Evolutionary conservation across 2,113 vertebrate species (phyloP), one percentile per base, ranked within the genome.

Genomic region (Heterochromis multidens): DNA sequence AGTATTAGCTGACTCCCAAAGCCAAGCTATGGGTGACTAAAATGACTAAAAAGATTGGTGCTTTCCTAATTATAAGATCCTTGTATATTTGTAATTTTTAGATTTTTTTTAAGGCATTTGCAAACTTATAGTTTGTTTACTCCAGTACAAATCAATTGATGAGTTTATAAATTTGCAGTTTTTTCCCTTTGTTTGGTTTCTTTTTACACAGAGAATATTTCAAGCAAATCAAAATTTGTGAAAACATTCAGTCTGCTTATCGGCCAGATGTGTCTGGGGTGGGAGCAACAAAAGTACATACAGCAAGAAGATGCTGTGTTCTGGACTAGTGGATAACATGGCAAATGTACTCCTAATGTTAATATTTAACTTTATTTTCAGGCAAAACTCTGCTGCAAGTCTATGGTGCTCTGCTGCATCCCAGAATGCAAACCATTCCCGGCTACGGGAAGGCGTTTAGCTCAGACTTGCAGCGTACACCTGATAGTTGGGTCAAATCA

Each of bases 41-140:
- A n/a, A 63, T 0, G 9, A 61, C 60, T 33, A 33, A 62, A 62
- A 35, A 7, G 61, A 63, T 63, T 63, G 31, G 35, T 37, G 10
- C 2, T 63, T 65, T 65, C 62, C 0, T 40, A 40, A 40, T 40
- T 3, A 65, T 40, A n/a, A n/a, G n/a, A n/a, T n/a, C n/a, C n/a
- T n/a, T n/a, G n/a, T 65, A 40, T 23, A 23, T 23, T 65, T 65
- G 21, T 23, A 65, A 65, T 65, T 7, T 65, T 5, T 37, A 16
- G 62, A 23, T 23, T 37, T 35, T 35, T 35, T 35, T 65, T 40
- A 65, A 23, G 21, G 12, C 62, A 33, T 33, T 33, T 33, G 3
- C 31, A 33, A 3, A 33, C 31, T 0, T 40, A 8, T 0, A 65
- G 33, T 40, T 65, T 0, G 0, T 65, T 65, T 65, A 7, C 6